Evolutionary conservation across 2,797 vertebrate species (phyloP), one percentile per base, ranked within the genome.

Genomic region (Hoplostethus mediterraneus): DNA sequence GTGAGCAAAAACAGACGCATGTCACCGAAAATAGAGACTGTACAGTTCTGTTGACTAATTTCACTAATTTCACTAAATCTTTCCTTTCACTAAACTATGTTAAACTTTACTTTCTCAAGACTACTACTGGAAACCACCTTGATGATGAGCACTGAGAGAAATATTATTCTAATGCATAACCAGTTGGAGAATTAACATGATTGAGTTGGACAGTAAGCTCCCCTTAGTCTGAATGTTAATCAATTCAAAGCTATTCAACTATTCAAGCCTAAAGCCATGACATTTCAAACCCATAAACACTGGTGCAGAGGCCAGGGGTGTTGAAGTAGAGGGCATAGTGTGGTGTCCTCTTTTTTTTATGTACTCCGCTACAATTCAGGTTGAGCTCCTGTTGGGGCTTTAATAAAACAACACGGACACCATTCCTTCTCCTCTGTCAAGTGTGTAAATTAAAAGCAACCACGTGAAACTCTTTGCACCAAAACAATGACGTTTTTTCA

Each of bases 171-270:
- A 91, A 91, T 90, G 90, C 87, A 89, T 74, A 89, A 89, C 82
- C 87, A 90, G 72, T 69, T 60, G 75, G 87, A 89, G 80, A 89
- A 67, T 83, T 85, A 89, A 92, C 90, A 87, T 93, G 92, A 93
- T 90, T 73, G 77, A 89, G 73, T 85, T 82, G 85, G 91, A 93
- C 91, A 92, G 91, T 90, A 89, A 82, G 85, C 82, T 86, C 85
- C 87, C 80, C 79, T 92, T 84, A 85, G 89, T 77, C 87, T 89
- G 91, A 93, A 93, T 93, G 92, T 93, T 93, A 93, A 93, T 93
- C 92, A 93, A 93, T 93, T 92, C 91, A 92, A 89, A 93, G 86
- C 91, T 93, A 90, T 93, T 93, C 91, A 94, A 76, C 91, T 93
- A 94, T 94, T 92, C 92, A 92, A 88, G 88, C 91, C 93, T 87